Percentiles rank a stretch among this genome's conserved stretches.
phyloP scores from a whole-genome alignment of 2,888 invertebrate species.

The Heliconius aoede region DNA sequence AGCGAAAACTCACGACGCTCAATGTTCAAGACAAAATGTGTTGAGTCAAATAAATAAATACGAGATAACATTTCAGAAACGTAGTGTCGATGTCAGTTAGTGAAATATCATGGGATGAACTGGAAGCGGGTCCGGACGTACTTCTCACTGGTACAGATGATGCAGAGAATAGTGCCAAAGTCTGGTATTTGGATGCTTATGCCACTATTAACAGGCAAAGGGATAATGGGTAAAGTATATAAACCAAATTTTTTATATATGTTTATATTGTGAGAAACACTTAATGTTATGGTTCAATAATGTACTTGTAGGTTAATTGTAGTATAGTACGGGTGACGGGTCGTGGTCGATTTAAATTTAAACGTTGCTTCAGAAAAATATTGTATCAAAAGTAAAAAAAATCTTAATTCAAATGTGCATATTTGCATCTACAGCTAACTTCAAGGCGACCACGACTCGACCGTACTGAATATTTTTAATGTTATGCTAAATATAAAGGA shows the following conservation, averaged over 20 bases:
- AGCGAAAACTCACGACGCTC: too few relatives aligned
- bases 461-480: background rate
- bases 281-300: background rate
- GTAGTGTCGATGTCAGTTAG: conserved; percentile 74
- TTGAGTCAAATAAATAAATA: background rate
- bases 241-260: background rate
- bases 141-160: conserved; percentile 72
- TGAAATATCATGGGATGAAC: conserved; percentile 71
- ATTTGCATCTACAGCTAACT: too few relatives aligned
- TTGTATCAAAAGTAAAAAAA: too few relatives aligned
- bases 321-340: background rate
- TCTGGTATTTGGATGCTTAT: conserved; percentile 74
- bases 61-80: conserved; percentile 57
- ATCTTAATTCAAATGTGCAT: too few relatives aligned
- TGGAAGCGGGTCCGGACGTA: conserved; percentile 71
- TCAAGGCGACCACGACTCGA: too few relatives aligned
- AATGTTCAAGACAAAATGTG: too few relatives aligned
- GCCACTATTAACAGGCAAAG: conserved; percentile 68
- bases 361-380: background rate
- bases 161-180: conserved; percentile 71
- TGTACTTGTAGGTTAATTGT: background rate
- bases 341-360: background rate
- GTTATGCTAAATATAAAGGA: background rate
- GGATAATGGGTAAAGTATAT: conserved; percentile 62
- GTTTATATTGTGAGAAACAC: background rate